phyloP scores from a whole-genome alignment of 1,140 invertebrate species.

The Penaeus japonicus region DNA sequence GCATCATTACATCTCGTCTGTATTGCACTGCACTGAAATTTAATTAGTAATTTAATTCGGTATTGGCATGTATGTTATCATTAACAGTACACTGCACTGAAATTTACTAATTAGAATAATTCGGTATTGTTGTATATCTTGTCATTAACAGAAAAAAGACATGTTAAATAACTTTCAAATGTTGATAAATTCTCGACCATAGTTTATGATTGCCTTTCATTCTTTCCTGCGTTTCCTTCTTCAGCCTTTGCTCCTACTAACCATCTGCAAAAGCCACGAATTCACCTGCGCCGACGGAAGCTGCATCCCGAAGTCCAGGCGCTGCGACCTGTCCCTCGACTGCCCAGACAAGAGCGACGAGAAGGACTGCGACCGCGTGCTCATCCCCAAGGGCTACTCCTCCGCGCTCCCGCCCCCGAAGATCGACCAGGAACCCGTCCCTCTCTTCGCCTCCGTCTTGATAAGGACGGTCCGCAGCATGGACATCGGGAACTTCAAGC shows the following conservation, averaged over 20 bases:
- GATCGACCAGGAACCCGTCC: neutral
- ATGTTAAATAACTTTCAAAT: no score
- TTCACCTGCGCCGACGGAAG: conserved; percentile 35
- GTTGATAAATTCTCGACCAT: no score
- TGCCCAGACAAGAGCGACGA: conserved; percentile 37
- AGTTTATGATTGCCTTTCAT: no score
- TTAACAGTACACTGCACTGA: no score
- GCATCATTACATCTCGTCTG: no score
- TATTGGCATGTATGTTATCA: no score
- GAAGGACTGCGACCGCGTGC: conserved; percentile 16
- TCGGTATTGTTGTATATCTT: no score
- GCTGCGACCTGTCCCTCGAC: conserved; percentile 35
- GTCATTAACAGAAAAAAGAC: no score
- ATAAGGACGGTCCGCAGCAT: conserved; percentile 13
- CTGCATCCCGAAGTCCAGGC: conserved; percentile 20
- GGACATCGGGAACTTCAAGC: conserved; percentile 14
- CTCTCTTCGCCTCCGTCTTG: neutral
- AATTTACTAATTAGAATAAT: no score
- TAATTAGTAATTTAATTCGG: no score
- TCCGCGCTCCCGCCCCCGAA: neutral
- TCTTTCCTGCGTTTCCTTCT: neutral
- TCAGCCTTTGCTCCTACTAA: conserved; percentile 23
- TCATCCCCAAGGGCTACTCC: conserved; percentile 11
- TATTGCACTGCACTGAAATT: no score
- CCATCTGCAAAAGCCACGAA: conserved; percentile 24